Conservation (phyloP, 2,888 invertebrate species). For the Melanchra persicariae region DNA sequence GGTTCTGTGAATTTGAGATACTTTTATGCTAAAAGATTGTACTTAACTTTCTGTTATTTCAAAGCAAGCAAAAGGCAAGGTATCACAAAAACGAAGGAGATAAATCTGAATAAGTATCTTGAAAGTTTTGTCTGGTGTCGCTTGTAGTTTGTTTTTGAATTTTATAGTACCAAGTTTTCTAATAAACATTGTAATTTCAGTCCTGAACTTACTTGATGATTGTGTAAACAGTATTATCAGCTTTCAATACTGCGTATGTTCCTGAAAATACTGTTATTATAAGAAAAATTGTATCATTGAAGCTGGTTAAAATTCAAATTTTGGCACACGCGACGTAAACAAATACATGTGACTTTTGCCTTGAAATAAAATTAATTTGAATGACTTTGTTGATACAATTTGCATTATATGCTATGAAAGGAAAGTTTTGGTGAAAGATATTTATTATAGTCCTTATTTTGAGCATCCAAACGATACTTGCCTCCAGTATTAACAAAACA, state of each 20-base stretch:
- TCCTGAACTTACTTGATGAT: constrained; percentile 19
- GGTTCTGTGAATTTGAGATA: constrained; percentile 46
- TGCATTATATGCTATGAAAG: constrained; percentile 12
- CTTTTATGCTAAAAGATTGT: constrained; percentile 42
- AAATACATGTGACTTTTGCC: constrained; percentile 32
- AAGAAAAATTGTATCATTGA: constrained; percentile 11
- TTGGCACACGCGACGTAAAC: constrained; percentile 30
- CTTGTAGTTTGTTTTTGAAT: constrained; percentile 29
- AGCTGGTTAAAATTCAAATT: constrained; percentile 30
- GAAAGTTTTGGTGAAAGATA: not conserved
- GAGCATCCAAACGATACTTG: constrained; percentile 2
- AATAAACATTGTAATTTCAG: constrained; percentile 29
- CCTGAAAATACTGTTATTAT: constrained; percentile 13
- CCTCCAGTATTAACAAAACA: constrained; percentile 5
- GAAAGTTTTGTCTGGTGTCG: constrained; percentile 28
- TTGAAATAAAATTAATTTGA: constrained; percentile 13
- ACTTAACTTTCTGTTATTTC: constrained; percentile 50
- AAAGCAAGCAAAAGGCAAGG: constrained; percentile 29
- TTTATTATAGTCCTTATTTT: not conserved
- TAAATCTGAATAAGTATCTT: constrained; percentile 39
- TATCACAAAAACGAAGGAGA: constrained; percentile 24
- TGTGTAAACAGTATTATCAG: constrained; percentile 24
- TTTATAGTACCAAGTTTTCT: constrained; percentile 45
- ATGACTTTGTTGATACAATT: constrained; percentile 21
- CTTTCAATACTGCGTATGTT: constrained; percentile 2